Base-by-base conservation (phyloP, 2,888 invertebrate species). In the Vanessa cardui region DNA sequence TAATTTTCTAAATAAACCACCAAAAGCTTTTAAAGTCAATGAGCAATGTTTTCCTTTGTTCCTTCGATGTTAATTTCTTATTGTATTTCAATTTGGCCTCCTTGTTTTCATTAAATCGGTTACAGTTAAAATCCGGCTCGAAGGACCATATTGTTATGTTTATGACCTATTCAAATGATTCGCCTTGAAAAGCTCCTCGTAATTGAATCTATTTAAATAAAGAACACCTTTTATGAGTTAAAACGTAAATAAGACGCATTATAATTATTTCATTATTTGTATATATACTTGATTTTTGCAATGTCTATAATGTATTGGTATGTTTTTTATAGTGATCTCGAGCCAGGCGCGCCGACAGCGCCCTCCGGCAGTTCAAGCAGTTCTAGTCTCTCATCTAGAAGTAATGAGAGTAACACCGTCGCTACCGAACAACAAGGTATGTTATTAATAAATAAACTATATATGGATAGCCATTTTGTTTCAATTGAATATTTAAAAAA, bases 341-440 rank as follows among this genome's bases (percentile, higher is more conserved):
- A 93, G 76, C 89, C 90, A 0, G 89, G 91, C 1, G 87, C 89
- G 9, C 83, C 84, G 8, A 89, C 89, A 0, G 93, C 88, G 0
- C 93, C 93, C 0, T 93, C 93, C 0, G 93, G 93, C 68, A 92
- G 92, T 66, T 93, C 93, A 6, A 93, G 93, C 81, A 92, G 91
- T 72, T 93, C 93, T 47, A 93, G 93, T 69, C 72, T 93, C 12
- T 93, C 93, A 0, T 93, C 93, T 1, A 83, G 90, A 65, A 93
- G 93, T 72, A 93, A 93, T 70, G 93, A 93, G 84, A 90, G 93
- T 78, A 90, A 89, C 77, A 91, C 92, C 1, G 90, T 88, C 62
- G 83, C 89, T 3, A 82, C 90, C 2, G 93, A 93, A 7, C 91
- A 90, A 66, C 92, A 92, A 70, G 92, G 93, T 93, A 16, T 47